Percentiles rank a stretch among this genome's conserved stretches.
These are phyloP conservation scores for Eulithis testata DNA, from an alignment of 2,888 invertebrate genomes.

Conservation along the genomic window DNA sequence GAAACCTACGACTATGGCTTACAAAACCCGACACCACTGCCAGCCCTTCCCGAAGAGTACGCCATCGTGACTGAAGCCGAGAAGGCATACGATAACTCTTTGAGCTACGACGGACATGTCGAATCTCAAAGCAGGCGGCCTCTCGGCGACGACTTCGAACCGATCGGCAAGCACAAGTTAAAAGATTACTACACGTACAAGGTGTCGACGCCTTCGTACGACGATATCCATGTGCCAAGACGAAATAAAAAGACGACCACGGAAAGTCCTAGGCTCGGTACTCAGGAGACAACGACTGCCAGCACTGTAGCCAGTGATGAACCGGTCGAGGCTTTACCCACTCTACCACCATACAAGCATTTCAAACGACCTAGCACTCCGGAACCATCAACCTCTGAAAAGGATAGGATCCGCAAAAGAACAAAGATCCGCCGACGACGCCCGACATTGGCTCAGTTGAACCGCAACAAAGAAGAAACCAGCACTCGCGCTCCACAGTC, in stretches of 20 bases:
- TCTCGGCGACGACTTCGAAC: slow-evolving; percentile 76
- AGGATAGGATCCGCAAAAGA: slow-evolving; percentile 72
- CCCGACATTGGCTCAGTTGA: slow-evolving; percentile 63
- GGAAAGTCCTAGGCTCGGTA: slow-evolving; percentile 54
- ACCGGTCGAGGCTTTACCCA: slow-evolving; percentile 69
- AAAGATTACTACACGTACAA: slow-evolving; percentile 77
- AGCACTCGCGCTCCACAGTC: slow-evolving; percentile 48
- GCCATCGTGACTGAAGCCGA: slow-evolving; percentile 76
- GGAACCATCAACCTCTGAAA: slow-evolving; percentile 54
- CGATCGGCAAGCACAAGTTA: slow-evolving; percentile 73
- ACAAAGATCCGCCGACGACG: slow-evolving; percentile 78
- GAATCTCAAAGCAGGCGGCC: slow-evolving; percentile 80
- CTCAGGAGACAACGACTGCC: slow-evolving; percentile 58
- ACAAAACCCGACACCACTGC: slow-evolving; percentile 59
- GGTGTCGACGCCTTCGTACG: slow-evolving; percentile 72
- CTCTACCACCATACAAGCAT: slow-evolving; percentile 76
- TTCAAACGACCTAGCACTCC: slow-evolving; percentile 70
- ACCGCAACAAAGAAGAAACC: slow-evolving; percentile 62
- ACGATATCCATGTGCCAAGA: slow-evolving; percentile 63
- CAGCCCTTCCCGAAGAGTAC: slow-evolving; percentile 71
- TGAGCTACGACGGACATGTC: slow-evolving; percentile 70
- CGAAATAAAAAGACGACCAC: slow-evolving; percentile 72
- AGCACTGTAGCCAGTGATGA: slow-evolving; percentile 56
- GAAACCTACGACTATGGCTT: slow-evolving; percentile 55
- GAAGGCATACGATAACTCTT: slow-evolving; percentile 73